Evolutionary conservation across 2,113 vertebrate genomes (phyloP), one percentile per base, ranked within the genome.

Genomic region (Eidolon helvum): DNA sequence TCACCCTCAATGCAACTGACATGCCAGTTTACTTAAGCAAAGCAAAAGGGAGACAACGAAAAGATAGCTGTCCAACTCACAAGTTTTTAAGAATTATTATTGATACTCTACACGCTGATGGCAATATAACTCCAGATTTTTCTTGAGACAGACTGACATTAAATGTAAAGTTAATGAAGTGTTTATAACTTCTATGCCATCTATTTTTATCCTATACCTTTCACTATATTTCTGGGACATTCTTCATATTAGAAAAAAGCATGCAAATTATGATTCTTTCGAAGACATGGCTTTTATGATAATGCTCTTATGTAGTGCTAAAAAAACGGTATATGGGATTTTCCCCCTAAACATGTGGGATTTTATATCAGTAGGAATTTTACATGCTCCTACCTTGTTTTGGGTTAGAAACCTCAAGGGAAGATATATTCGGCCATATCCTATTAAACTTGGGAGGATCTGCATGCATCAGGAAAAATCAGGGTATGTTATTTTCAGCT

Each of bases 381-480:
- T 98, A 97, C 92, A 98, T 95, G 97, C 98, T 99, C 99, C 99
- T 99, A 99, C 99, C 99, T 99, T 99, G 99, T 98, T 99, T 99
- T 99, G 99, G 99, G 98, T 99, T 99, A 99, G 99, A 99, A 99
- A 99, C 99, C 99, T 99, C 99, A 99, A 99, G 99, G 98, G 99
- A 99, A 98, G 99, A 99, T 98, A 99, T 99, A 99, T 99, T 99
- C 99, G 99, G 99, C 99, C 99, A 99, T 99, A 99, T 99, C 98
- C 98, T 99, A 99, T 99, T 98, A 99, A 98, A 98, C 98, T 99
- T 99, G 98, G 99, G 98, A 99, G 98, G 98, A 98, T 96, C 99
- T 99, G 99, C 99, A 99, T 99, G 98, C 98, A 99, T 99, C 99
- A 98, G 99, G 99, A 99, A 98, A 99, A 99, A 99, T 98, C 98